These are phyloP conservation scores for Drosophila tsacasi DNA, from an alignment of 1,140 invertebrate genomes.

Conservation along the genomic window DNA sequence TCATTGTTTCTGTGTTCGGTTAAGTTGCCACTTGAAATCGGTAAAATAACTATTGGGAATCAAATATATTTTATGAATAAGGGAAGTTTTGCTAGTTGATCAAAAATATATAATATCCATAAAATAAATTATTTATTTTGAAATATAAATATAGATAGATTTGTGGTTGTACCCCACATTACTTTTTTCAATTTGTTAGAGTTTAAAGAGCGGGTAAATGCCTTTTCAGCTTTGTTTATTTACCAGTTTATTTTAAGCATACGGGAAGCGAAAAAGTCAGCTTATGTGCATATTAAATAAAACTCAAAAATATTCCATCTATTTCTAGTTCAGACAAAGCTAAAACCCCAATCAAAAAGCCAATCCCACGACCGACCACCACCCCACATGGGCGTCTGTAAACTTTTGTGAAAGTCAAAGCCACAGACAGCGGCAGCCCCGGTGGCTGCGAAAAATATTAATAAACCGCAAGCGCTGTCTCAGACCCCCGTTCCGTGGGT, in stretches of 20 bases:
- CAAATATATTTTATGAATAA: not conserved
- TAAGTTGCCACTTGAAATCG: constrained; percentile 31
- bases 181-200: not conserved
- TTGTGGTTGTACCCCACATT: too few relatives aligned
- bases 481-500: constrained; percentile 10
- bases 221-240: constrained; percentile 12
- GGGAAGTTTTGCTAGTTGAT: not conserved
- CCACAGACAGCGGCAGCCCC: constrained; percentile 49
- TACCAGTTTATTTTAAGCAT: constrained; percentile 9
- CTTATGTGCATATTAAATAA: constrained; percentile 35
- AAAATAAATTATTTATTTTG: not conserved
- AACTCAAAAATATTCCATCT: constrained; percentile 39
- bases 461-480: constrained; percentile 60
- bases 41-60: constrained; percentile 8
- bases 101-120: not conserved
- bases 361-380: constrained; percentile 37
- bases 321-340: constrained; percentile 55
- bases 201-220: not conserved
- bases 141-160: too few relatives aligned
- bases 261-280: constrained; percentile 14
- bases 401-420: constrained; percentile 64
- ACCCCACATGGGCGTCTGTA: constrained; percentile 33
- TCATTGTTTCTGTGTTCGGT: constrained; percentile 13
- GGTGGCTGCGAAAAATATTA: constrained; percentile 58
- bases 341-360: constrained; percentile 49